Evolutionary conservation across 2,113 vertebrate genomes (phyloP).

Genomic region (Felis catus): DNA sequence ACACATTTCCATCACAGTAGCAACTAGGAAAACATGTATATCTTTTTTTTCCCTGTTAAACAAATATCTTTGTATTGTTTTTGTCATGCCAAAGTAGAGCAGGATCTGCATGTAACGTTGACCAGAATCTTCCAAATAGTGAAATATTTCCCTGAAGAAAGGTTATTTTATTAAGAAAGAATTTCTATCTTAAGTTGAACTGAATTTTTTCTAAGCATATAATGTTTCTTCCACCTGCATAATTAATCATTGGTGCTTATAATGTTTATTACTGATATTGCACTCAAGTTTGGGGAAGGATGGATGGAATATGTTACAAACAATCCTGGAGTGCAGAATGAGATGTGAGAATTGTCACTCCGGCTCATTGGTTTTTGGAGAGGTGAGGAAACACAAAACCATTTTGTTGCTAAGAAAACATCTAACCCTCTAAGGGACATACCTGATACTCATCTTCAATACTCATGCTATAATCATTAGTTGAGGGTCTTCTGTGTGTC

Average conservation of each 20-base stretch:
- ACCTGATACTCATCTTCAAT: neutral
- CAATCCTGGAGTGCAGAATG: neutral
- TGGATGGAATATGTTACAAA: neutral
- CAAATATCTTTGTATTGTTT: neutral
- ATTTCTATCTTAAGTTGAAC: neutral
- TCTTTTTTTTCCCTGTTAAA: neutral
- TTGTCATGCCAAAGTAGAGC: neutral
- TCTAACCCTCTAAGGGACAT: neutral
- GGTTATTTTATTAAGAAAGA: neutral
- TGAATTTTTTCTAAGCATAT: neutral
- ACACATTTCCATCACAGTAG: neutral
- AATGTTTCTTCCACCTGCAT: neutral
- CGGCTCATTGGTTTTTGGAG: neutral
- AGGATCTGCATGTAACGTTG: neutral
- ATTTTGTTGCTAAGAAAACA: neutral
- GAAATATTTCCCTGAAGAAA: conserved; percentile 40
- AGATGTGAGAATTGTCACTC: neutral
- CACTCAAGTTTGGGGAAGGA: neutral
- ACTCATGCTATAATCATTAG: neutral
- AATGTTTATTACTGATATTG: neutral
- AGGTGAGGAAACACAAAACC: neutral
- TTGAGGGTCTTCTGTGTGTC: neutral
- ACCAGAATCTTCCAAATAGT: conserved; percentile 31
- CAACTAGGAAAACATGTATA: neutral
- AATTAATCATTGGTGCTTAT: neutral